Evolutionary conservation across 23 tunicate genomes (phyloP).

Genomic region (Aplidium turbinatum): DNA sequence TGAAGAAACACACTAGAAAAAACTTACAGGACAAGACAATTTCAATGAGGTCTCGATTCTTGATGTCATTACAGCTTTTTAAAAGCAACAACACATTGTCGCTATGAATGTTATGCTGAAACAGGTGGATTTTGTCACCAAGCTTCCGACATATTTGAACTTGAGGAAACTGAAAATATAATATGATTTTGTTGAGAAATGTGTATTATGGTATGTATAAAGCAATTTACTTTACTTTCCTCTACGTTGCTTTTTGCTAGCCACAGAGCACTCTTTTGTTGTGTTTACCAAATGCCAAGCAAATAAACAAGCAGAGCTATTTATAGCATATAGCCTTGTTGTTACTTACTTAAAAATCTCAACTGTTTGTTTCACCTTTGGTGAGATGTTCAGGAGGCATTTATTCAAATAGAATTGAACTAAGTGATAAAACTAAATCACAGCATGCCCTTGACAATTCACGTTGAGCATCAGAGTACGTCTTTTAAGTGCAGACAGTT

Average conservation of each 20-base stretch:
- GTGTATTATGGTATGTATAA: too few species aligned
- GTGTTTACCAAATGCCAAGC: background rate
- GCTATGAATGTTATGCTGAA: conserved; percentile 54
- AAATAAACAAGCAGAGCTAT: background rate
- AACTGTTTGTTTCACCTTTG: too few species aligned
- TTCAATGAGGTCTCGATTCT: conserved; percentile 67
- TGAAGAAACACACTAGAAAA: too few species aligned
- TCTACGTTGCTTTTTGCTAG: background rate
- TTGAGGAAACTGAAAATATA: conserved; percentile 81
- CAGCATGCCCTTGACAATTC: too few species aligned
- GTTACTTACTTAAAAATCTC: too few species aligned
- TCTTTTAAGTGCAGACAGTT: too few species aligned
- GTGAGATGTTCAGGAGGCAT: too few species aligned
- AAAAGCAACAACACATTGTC: conserved; percentile 72
- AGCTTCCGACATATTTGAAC: conserved; percentile 56
- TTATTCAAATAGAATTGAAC: too few species aligned
- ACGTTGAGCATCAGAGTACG: too few species aligned
- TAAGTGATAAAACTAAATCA: too few species aligned
- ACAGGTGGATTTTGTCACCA: conserved; percentile 69
- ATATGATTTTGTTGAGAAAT: background rate
- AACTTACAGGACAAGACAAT: conserved; percentile 89
- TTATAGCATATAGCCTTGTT: background rate
- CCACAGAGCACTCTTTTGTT: background rate
- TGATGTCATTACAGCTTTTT: conserved; percentile 35
- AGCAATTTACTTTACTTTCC: too few species aligned